Base-by-base conservation (phyloP, 2,888 invertebrate genomes). In the Protonemura montana region DNA sequence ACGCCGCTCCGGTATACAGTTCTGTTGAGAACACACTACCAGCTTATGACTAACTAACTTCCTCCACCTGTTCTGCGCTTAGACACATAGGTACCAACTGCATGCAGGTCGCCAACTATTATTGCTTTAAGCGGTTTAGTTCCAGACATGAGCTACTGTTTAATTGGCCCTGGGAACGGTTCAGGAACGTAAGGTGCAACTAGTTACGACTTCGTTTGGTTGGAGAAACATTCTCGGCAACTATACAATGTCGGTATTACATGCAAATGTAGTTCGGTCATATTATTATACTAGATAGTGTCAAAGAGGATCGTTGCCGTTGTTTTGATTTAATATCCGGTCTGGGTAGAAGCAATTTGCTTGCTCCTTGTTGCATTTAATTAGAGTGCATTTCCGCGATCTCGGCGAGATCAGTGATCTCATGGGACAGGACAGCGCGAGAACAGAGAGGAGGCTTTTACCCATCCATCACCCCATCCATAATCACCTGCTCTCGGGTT, bases 241-340 rank as follows among this genome's bases (percentile, higher is more conserved):
- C 78, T 78, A 10, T 10, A 78, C 27, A 28, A 26, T 26, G 10
- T 27, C 26, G 28, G 78, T 28, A 78, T 28, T 13, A 27, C 78
- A 27, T 78, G 5, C 78, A 26, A 0, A 78, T 78, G 28, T 76
- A 76, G 76, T 76, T 76, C n/a, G n/a, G 3, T 76, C n/a, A 26
- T 82, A 29, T 29, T 28, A 30, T 25, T 28, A 25, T 16, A 30
- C n/a, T 30, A 7, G 0, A 35, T 30, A 82, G 35, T 83, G 41
- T 35, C 84, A 84, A 84, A 84, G 84, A 84, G 21, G 25, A 84
- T 59, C 76, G 3, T n/a, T 82, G 35, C 86, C 76, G 83, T 83
- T 86, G 86, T 86, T 86, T 86, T 86, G 86, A 86, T 83, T 82
- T 83, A 84, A 86, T 86, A 84, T 86, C 83, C 86, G 83, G 25